Evolutionary conservation across 2,797 vertebrate genomes (phyloP).

Genomic region (Scomberomorus guttatus): DNA sequence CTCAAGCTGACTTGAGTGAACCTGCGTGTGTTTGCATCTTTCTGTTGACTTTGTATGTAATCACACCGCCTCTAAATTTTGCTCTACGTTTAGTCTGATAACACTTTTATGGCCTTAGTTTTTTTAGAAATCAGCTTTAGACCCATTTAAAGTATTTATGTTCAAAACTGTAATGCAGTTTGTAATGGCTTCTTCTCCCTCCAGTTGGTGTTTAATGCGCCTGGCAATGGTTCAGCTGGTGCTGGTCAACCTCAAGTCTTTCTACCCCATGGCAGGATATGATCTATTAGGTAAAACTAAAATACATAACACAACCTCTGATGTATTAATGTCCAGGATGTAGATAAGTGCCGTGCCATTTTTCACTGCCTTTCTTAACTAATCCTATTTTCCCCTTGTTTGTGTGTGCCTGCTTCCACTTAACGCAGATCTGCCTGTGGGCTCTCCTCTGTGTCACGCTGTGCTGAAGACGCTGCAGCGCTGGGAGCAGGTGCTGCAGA

Average conservation of each 20-base stretch:
- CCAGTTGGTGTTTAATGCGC: slow-evolving; percentile 98
- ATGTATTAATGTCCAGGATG: slow-evolving; percentile 12
- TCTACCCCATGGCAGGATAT: slow-evolving; percentile 97
- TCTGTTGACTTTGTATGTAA: slow-evolving; percentile 9
- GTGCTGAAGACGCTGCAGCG: slow-evolving; percentile 95
- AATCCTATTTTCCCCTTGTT: slow-evolving; percentile 26
- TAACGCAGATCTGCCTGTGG: slow-evolving; percentile 93
- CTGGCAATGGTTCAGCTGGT: slow-evolving; percentile 97
- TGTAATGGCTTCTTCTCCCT: slow-evolving; percentile 42
- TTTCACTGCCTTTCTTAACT: slow-evolving; percentile 36
- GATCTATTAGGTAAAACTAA: slow-evolving; percentile 84
- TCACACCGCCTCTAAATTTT: slow-evolving; percentile 8
- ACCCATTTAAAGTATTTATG: slow-evolving; percentile 5
- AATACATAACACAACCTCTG: slow-evolving; percentile 32
- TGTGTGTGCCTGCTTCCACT: slow-evolving; percentile 46
- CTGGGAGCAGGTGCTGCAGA: slow-evolving; percentile 97
- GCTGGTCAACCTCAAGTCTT: slow-evolving; percentile 93
- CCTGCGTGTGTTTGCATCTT: slow-evolving; percentile 25
- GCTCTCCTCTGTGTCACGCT: slow-evolving; percentile 94
- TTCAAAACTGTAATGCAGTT: slow-evolving; percentile 33
- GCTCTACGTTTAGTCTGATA: slow-evolving; percentile 11
- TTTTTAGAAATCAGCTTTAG: slow-evolving; percentile 1
- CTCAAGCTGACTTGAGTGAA: slow-evolving; percentile 3
- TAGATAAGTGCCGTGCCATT: slow-evolving; percentile 26
- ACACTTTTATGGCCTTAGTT: background rate